Conservation (phyloP, 2,888 invertebrate species). For the Aphrophora alni region DNA sequence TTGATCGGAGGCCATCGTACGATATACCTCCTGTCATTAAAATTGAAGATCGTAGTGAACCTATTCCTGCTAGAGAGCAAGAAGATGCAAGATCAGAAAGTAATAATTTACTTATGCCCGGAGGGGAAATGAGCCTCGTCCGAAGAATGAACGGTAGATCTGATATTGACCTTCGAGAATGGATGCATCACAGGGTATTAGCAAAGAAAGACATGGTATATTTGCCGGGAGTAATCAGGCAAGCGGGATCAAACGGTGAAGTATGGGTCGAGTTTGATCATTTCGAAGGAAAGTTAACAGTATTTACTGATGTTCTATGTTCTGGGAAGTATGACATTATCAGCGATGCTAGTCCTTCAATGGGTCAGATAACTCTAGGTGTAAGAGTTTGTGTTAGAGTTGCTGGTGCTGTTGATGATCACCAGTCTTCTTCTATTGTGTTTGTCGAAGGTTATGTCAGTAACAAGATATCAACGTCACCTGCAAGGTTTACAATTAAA, state of each 20-base stretch:
- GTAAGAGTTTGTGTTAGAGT: conserved; percentile 78
- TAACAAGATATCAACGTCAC: conserved; percentile 68
- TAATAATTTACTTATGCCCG: conserved; percentile 17
- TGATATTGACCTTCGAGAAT: conserved; percentile 86
- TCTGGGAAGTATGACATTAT: conserved; percentile 85
- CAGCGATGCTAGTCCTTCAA: conserved; percentile 89
- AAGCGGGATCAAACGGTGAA: conserved; percentile 70
- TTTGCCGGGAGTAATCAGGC: conserved; percentile 87
- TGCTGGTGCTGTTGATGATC: conserved; percentile 55
- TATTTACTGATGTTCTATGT: conserved; percentile 72
- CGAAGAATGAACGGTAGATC: conserved; percentile 46
- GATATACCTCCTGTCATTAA: conserved; percentile 42
- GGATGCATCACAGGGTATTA: conserved; percentile 91
- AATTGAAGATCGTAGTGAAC: conserved; percentile 41
- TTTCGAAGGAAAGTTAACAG: conserved; percentile 67
- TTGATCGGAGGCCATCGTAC: conserved; percentile 29
- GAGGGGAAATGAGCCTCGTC: conserved; percentile 21
- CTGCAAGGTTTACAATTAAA: conserved; percentile 73
- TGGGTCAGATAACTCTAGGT: conserved; percentile 79
- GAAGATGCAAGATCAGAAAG: conserved; percentile 17
- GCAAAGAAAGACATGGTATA: conserved; percentile 84
- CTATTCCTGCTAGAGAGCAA: conserved; percentile 20
- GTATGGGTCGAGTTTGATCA: conserved; percentile 85
- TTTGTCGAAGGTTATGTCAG: conserved; percentile 85
- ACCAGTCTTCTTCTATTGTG: conserved; percentile 65